phyloP scores from a whole-genome alignment of 1,140 invertebrate genomes.

The Sinella curviseta region DNA sequence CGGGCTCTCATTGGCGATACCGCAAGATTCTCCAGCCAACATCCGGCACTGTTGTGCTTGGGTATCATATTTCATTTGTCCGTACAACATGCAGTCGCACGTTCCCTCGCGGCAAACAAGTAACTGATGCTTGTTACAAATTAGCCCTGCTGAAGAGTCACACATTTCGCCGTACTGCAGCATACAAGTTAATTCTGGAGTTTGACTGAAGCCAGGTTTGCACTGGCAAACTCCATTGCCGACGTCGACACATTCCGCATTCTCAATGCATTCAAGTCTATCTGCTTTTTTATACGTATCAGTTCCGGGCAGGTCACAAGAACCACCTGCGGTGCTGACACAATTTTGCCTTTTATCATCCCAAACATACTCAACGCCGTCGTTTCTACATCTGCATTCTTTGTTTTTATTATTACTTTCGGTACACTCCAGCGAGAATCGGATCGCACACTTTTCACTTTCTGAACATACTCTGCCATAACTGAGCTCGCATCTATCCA shows the following conservation, averaged over 20 bases:
- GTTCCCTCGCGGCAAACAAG: slow-evolving; percentile 19
- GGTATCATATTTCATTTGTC: slow-evolving; percentile 33
- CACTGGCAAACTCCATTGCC: slow-evolving; percentile 18
- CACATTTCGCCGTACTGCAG: slow-evolving; percentile 24
- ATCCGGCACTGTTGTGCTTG: not conserved
- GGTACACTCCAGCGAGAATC: not conserved
- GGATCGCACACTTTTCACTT: not conserved
- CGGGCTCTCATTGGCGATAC: not conserved
- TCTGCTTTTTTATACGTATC: not conserved
- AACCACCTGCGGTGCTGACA: not conserved
- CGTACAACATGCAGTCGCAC: slow-evolving; percentile 34
- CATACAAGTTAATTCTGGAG: not conserved
- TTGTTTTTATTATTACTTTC: not conserved
- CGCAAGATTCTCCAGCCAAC: not conserved
- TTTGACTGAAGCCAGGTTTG: not conserved
- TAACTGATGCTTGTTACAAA: slow-evolving; percentile 22
- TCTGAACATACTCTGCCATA: not conserved
- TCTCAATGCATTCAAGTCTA: not conserved
- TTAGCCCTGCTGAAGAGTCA: not conserved
- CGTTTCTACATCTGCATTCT: not conserved
- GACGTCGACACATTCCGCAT: not conserved
- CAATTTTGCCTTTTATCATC: not conserved
- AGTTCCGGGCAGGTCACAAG: not conserved
- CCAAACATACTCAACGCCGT: not conserved
- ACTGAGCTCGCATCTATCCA: not conserved